A percentile compares a stretch with the other conserved stretches of the same genome.
phyloP scores from a whole-genome alignment of 2,888 invertebrate genomes.

The Autographa pulchrina region DNA sequence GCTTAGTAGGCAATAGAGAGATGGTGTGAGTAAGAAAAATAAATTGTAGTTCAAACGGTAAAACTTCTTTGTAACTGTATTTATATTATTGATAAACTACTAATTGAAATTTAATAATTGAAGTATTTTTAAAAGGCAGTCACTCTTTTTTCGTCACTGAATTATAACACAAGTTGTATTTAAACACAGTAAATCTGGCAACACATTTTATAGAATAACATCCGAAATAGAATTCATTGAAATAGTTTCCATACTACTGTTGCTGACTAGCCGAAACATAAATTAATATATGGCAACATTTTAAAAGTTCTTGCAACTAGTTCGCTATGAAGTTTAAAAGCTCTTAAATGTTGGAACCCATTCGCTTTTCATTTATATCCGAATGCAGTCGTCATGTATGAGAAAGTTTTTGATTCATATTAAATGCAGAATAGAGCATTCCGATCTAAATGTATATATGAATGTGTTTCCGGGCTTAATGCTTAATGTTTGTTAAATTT shows the following conservation, averaged over 20 bases:
- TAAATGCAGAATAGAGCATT: slow-evolving; percentile 25
- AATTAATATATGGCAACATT: slow-evolving; percentile 49
- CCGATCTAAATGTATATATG: slow-evolving; percentile 1
- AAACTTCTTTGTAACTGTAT: no score
- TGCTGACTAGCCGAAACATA: slow-evolving; percentile 42
- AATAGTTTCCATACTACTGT: slow-evolving; percentile 29
- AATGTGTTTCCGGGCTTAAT: neutral
- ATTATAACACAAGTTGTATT: neutral
- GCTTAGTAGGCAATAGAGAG: no score
- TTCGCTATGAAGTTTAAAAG: slow-evolving; percentile 48
- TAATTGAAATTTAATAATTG: neutral
- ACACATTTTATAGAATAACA: slow-evolving; percentile 15
- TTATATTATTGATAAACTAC: no score
- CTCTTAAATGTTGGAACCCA: slow-evolving; percentile 47
- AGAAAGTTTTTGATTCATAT: slow-evolving; percentile 33
- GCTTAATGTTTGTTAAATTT: neutral
- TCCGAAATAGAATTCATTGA: slow-evolving; percentile 19
- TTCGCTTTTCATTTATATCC: slow-evolving; percentile 49
- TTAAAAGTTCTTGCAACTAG: slow-evolving; percentile 50
- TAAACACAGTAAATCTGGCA: slow-evolving; percentile 9
- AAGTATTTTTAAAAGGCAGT: no score
- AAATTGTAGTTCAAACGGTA: no score
- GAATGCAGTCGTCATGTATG: slow-evolving; percentile 31
- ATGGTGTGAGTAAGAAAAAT: no score
- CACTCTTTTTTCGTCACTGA: no score